Base-by-base conservation (phyloP, 2,888 invertebrate genomes). In the Chromoteleia sp. region DNA sequence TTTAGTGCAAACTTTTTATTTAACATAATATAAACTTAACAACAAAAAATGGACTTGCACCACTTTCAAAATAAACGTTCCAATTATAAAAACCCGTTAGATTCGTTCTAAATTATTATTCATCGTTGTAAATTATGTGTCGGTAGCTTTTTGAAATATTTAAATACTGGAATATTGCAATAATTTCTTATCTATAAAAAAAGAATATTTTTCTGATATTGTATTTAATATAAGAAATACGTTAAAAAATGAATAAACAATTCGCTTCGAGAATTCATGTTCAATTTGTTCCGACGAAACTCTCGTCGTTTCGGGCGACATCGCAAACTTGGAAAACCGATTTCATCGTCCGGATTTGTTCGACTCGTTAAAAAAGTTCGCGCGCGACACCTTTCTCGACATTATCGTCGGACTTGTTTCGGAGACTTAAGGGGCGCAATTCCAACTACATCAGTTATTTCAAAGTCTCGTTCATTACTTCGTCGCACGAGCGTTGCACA, bases 341-440 rank as follows among this genome's bases (percentile, higher is more conserved):
- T 33, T 67, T 52, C 65, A 29, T 41, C 59, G 71, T 21, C 6
- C 1, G 61, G 39, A 52, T 61, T 59, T 19, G 71, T 41, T 43
- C 30, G 36, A 12, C 39, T 73, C 21, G 67, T 75, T 75, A 67
- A 67, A 75, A 73, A 75, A 65, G 67, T 56, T 75, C 0, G 17
- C n/a, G 4, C 61, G 21, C 36, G 33, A 56, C 61, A 43, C 61
- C 54, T 29, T 36, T 10, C 17, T 25, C 48, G 65, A 65, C 61
- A 74, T 74, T 65, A 74, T 50, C 59, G 58, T 30, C 59, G 19
- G 5, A 15, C 63, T 61, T 25, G 50, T 39, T 43, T 8, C 10
- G 6, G 17, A 43, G 39, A 17, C 52, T 59, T 33, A 17, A 41
- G 52, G 30, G 30, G 39, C 59, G 41, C 43, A 41, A 45, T 50